Evolutionary conservation across 2,797 vertebrate genomes (phyloP), one percentile per base, ranked within the genome.

Genomic region (Eospalax fontanierii): DNA sequence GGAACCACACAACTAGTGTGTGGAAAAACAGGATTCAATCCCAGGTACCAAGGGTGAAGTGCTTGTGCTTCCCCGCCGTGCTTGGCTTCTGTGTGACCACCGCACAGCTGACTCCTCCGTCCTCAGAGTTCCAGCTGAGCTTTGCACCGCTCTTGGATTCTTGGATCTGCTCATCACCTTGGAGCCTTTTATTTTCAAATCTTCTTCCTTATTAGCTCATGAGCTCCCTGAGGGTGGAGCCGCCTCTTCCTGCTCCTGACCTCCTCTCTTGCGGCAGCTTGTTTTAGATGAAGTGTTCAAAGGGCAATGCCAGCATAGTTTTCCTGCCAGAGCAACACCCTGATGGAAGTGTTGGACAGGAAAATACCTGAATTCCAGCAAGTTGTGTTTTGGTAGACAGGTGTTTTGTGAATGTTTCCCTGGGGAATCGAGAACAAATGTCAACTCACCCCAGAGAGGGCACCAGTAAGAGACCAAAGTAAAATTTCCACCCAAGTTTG

Each of bases 331-430:
- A 82, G 9, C 30, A 61, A 57, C 54, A 84, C 65, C 40, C 46
- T 35, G 5, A 40, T 71, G 46, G 33, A 85, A 80, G 35, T 76
- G 11, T 43, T 90, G 28, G 38, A 75, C 5, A n/a, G 61, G 26
- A 84, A 65, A 35, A 59, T 3, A 66, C 10, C n/a, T 38, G 46
- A 68, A 46, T 93, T 85, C 93, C 85, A 94, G 22, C 30, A 63
- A 43, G 24, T n/a, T 93, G 30, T 30, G 33, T 82, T 91, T 75
- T 90, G 70, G 63, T 78, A 92, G 70, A 57, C 50, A 86, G 46
- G 2, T 66, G 35, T 83, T 65, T 21, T 2, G 24, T 71, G 22
- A 35, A 11, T 12, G n/a, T 15, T 83, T 57, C 33, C 66, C 66
- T 35, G 66, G n/a, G 54, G 78, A 54, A 33, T 21, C 57, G 75